Conservation (phyloP, 1,140 invertebrate genomes). For the Neodiprion virginianus region DNA sequence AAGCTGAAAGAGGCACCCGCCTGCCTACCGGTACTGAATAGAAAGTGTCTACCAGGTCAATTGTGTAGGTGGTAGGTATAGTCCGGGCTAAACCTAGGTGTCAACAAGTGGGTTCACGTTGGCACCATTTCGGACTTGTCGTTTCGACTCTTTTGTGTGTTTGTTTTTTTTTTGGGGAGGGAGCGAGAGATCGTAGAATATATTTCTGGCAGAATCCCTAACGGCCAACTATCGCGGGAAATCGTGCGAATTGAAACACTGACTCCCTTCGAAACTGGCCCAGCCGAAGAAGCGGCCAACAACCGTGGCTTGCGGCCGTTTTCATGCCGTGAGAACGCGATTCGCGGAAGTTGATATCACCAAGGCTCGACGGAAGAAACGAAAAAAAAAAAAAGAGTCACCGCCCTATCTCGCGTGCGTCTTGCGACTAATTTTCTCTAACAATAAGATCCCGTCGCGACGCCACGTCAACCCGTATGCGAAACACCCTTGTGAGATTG, state of each 20-base stretch:
- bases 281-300: not conserved
- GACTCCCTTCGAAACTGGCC: no score
- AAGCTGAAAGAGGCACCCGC: not conserved
- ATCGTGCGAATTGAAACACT: not conserved
- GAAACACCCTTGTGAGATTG: no score
- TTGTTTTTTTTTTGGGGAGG: no score
- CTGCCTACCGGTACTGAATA: not conserved
- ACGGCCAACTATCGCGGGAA: not conserved
- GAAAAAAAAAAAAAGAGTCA: no score
- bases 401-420: not conserved
- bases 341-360: no score
- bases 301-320: not conserved
- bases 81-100: not conserved
- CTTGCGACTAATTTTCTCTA: not conserved
- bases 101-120: not conserved
- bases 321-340: not conserved
- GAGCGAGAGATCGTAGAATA: not conserved
- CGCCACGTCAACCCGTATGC: no score
- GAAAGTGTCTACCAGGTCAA: not conserved
- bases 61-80: not conserved
- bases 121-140: constrained; percentile 6
- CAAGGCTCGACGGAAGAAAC: no score
- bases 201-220: not conserved
- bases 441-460: no score
- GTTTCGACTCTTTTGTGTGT: not conserved